Percentiles rank a stretch among this genome's conserved stretches.
Evolutionary conservation across 2,113 vertebrate genomes (phyloP).

Genomic region (Embiotoca jacksoni): DNA sequence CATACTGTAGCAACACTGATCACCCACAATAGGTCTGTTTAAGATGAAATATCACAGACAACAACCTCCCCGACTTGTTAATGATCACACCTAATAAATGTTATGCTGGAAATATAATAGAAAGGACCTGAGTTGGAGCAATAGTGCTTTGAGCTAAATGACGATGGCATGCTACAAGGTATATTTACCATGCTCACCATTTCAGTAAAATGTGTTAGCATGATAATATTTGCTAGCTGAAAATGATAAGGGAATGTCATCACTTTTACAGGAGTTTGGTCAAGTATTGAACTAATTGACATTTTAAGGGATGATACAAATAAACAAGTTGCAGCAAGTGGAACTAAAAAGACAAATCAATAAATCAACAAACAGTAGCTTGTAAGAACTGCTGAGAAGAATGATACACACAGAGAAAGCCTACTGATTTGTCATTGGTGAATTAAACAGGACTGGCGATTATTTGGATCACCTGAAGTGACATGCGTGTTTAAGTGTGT

Average conservation of each 20-base stretch:
- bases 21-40: constrained; percentile 8
- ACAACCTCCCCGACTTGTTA: neutral
- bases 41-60: neutral
- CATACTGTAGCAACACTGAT: constrained; percentile 1
- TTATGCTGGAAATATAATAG: too few relatives aligned
- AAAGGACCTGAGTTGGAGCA: too few relatives aligned
- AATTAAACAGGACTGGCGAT: constrained; percentile 14
- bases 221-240: too few relatives aligned
- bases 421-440: neutral
- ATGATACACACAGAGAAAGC: neutral
- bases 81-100: neutral
- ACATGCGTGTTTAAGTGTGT: constrained; percentile 2
- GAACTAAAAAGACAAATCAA: neutral
- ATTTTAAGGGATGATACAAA: neutral
- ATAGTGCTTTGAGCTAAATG: too few relatives aligned
- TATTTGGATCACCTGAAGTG: constrained; percentile 20
- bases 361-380: neutral
- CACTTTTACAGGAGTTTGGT: too few relatives aligned
- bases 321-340: neutral
- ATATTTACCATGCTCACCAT: too few relatives aligned
- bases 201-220: too few relatives aligned
- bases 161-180: too few relatives aligned
- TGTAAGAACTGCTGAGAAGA: neutral
- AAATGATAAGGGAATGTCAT: too few relatives aligned
- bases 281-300: too few relatives aligned